Base-by-base conservation (phyloP, 2,888 invertebrate species). In the Drosophila kokeensis region DNA sequence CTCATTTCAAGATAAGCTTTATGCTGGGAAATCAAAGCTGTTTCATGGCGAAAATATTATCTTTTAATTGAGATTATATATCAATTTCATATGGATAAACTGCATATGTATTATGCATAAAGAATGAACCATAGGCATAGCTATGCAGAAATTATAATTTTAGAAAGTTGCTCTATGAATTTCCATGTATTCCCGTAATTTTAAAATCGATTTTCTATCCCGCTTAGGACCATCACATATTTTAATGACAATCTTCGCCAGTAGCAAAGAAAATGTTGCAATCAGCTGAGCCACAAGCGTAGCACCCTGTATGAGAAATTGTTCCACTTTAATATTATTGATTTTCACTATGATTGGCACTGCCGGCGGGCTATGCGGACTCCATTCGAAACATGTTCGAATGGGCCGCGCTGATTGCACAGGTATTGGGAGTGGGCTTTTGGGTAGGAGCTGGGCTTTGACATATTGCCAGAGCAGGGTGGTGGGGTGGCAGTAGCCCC, bases 261-360 rank as follows among this genome's bases (percentile, higher is more conserved):
- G 8, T 0, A 8, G 18, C 3, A 18, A 38, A 11, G 11, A 6
- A 5, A n/a, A 42, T 13, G 11, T 42, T 42, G 49, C 15, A 49
- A 21, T 34, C 21, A 49, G 18, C 10, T 69, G 50, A 30, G 49
- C 71, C 40, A 49, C 49, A 54, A 11, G 5, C 18, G 3, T 0
- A 11, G 24, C 68, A 75, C 72, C 72, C 68, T 78, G 69, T 72
- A 58, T 53, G 52, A 34, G 29, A 57, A 27, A 42, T 70, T 70
- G 72, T 57, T 82, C 76, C 27, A 82, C 76, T 79, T 79, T 66
- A 78, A 75, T 73, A 55, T 52, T 82, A 82, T 82, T 59, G 82
- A 82, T 82, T 82, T 82, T 73, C 69, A 66, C 71, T 62, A 80
- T 78, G 80, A 82, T 80, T 82, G 82, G 65, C 70, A 76, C 45